phyloP scores from a whole-genome alignment of 35 echinoderm and acorn worm genomes.

The Apostichopus japonicus region DNA sequence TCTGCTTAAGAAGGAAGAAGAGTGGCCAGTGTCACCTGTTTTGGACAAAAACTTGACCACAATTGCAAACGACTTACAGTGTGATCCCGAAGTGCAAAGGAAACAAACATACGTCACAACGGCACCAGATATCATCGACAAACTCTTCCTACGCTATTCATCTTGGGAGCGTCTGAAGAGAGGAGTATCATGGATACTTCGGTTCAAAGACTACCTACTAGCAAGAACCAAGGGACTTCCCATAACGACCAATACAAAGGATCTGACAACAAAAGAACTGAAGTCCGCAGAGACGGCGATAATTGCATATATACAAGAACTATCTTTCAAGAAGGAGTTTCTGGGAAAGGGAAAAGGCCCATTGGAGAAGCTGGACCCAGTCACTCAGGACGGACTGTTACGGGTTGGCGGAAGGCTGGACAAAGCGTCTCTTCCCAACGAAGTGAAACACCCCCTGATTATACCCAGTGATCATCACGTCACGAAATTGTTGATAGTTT shows the following conservation, averaged over 20 bases:
- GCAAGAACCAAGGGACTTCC: not conserved
- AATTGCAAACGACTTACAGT: not conserved
- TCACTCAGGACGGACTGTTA: not conserved
- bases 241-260: not conserved
- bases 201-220: not conserved
- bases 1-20: slow-evolving; percentile 3
- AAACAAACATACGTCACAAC: slow-evolving; percentile 4
- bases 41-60: not conserved
- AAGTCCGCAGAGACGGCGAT: not conserved
- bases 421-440: not conserved
- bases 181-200: slow-evolving; percentile 7
- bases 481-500: slow-evolving; percentile 22
- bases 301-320: slow-evolving; percentile 29
- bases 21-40: not conserved
- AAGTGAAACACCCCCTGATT: slow-evolving; percentile 38
- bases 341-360: not conserved
- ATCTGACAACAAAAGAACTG: slow-evolving; percentile 52
- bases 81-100: not conserved
- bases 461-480: slow-evolving; percentile 62
- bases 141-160: not conserved
- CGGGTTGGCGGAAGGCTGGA: not conserved
- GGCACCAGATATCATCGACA: not conserved
- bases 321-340: not conserved
- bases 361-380: not conserved
- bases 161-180: slow-evolving; percentile 20